phyloP scores from a whole-genome alignment of 2,797 vertebrate genomes.

The Galagoides demidoff region DNA sequence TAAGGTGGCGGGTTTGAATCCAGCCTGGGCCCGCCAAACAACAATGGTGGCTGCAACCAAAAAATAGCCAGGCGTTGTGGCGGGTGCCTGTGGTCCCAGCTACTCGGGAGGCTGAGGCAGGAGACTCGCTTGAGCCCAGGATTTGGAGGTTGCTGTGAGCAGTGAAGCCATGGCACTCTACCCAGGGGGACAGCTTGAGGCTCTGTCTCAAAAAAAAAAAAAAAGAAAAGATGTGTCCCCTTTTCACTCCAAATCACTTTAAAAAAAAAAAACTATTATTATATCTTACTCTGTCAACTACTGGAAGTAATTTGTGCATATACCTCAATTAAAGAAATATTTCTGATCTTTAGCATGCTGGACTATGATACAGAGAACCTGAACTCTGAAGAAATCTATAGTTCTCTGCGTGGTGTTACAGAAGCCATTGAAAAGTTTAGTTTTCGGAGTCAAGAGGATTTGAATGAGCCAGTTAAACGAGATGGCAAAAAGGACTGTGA shows the following conservation, averaged over 20 bases:
- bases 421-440: constrained; percentile 99
- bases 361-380: constrained; percentile 99
- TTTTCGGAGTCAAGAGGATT: constrained; percentile 98
- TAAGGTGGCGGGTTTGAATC: too few relatives aligned
- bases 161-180: too few relatives aligned
- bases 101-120: too few relatives aligned
- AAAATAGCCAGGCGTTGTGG: too few relatives aligned
- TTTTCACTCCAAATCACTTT: constrained; percentile 69
- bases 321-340: constrained; percentile 78
- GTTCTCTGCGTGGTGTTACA: constrained; percentile 97
- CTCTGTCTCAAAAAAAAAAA: too few relatives aligned
- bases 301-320: constrained; percentile 48
- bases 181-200: too few relatives aligned
- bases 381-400: constrained; percentile 99
- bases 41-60: too few relatives aligned
- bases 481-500: constrained; percentile 96
- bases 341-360: constrained; percentile 92
- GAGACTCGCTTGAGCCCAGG: too few relatives aligned
- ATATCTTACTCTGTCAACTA: constrained; percentile 50
- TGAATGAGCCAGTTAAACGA: constrained; percentile 95
- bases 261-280: constrained; percentile 51
- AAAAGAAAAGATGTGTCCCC: too few relatives aligned
- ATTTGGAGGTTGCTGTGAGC: too few relatives aligned
- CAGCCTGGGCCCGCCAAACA: too few relatives aligned
- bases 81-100: too few relatives aligned